Evolutionary conservation across 2,113 vertebrate species (phyloP).

Genomic region (Corythaixoides concolor): DNA sequence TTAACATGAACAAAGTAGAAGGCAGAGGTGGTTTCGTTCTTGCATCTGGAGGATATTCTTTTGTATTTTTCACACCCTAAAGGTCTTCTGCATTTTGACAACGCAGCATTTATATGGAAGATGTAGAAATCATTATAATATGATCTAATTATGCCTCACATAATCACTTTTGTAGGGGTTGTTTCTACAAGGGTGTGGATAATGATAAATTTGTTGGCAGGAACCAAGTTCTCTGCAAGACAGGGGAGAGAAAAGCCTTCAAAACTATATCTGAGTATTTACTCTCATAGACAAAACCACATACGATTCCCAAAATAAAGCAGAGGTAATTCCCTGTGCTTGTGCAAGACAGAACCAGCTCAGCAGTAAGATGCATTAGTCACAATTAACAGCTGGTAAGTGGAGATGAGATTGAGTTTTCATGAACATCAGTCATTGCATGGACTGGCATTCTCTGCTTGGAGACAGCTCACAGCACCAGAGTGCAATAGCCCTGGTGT

Average conservation of each 20-base stretch:
- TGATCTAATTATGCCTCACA: neutral
- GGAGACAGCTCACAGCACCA: neutral
- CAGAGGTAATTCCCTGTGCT: neutral
- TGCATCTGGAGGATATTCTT: neutral
- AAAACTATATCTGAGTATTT: neutral
- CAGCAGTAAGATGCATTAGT: neutral
- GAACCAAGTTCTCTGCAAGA: neutral
- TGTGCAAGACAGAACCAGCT: neutral
- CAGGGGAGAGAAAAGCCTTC: neutral
- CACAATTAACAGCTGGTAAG: neutral
- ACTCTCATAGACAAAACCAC: neutral
- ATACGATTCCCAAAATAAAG: neutral
- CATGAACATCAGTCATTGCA: neutral
- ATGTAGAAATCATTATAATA: neutral
- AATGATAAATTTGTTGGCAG: constrained; percentile 9
- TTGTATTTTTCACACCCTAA: neutral
- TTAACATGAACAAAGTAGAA: neutral
- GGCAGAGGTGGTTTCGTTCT: neutral
- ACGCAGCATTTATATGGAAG: neutral
- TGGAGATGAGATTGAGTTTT: neutral
- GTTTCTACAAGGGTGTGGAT: constrained; percentile 9
- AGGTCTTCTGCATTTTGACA: neutral
- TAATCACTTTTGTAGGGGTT: neutral
- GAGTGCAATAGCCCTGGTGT: neutral
- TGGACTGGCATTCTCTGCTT: neutral